phyloP scores from a whole-genome alignment of 2,113 vertebrate species.

The Physeter macrocephalus region DNA sequence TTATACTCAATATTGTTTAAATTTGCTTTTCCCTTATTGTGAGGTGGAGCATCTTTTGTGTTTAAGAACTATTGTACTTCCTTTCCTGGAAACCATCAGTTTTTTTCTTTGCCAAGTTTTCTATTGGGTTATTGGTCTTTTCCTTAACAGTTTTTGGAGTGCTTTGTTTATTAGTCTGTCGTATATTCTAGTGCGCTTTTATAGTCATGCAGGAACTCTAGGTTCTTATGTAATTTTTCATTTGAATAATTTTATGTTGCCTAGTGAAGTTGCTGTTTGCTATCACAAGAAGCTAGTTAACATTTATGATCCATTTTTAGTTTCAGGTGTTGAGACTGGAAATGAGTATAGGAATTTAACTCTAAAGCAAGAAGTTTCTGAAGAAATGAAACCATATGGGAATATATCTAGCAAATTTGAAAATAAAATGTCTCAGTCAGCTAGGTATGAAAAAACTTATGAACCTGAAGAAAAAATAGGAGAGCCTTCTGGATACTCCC shows the following conservation, averaged over 20 bases:
- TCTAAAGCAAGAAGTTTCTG: neutral
- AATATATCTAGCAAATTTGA: neutral
- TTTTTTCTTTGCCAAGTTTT: neutral
- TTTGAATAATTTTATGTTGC: neutral
- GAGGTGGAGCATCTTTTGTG: neutral
- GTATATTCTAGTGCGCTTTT: neutral
- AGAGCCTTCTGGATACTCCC: neutral
- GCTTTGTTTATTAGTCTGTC: neutral
- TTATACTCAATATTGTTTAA: neutral
- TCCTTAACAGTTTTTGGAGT: neutral
- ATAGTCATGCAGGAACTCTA: neutral
- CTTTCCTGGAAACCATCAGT: neutral
- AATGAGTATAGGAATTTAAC: conserved; percentile 2
- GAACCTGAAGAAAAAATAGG: neutral
- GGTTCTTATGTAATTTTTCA: neutral
- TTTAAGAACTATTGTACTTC: neutral
- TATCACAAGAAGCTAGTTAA: neutral
- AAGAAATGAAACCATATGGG: neutral
- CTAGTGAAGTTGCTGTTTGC: neutral
- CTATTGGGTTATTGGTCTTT: neutral
- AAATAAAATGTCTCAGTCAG: neutral
- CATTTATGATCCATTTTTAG: neutral
- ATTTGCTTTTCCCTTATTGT: neutral
- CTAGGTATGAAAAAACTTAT: neutral
- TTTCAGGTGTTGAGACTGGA: conserved; percentile 40